Evolutionary conservation across 1,140 invertebrate species (phyloP).

Genomic region (Popillia japonica): DNA sequence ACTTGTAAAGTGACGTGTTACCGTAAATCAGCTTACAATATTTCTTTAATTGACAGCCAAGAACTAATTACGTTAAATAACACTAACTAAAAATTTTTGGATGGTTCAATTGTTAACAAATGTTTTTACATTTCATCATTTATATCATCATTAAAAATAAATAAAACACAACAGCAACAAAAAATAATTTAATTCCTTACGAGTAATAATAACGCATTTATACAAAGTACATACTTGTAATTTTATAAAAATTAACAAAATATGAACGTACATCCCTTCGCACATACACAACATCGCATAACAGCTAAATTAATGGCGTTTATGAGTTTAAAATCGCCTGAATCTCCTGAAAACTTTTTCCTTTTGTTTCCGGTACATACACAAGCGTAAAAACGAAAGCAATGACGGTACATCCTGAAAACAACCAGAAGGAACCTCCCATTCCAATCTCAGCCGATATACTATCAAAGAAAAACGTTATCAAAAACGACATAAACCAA

Average conservation of each 20-base stretch:
- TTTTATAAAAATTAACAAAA: neutral
- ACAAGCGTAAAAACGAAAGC: slow-evolving; percentile 68
- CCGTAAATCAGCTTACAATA: no score
- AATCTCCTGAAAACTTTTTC: slow-evolving; percentile 72
- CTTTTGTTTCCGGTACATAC: slow-evolving; percentile 83
- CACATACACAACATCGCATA: neutral
- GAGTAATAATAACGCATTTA: neutral
- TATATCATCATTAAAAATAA: no score
- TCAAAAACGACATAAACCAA: slow-evolving; percentile 79
- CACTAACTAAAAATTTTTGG: no score
- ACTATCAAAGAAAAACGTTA: slow-evolving; percentile 76
- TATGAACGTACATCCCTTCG: neutral
- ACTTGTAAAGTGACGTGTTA: no score
- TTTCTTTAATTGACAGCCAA: no score
- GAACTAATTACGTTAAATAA: no score
- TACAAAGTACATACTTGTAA: neutral
- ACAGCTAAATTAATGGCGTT: neutral
- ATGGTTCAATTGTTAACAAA: no score
- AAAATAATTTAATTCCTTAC: neutral
- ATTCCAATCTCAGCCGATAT: slow-evolving; percentile 69
- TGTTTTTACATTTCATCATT: no score
- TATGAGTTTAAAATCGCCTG: slow-evolving; percentile 40
- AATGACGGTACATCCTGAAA: slow-evolving; percentile 71
- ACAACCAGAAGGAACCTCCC: slow-evolving; percentile 80
- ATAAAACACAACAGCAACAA: neutral